phyloP scores from a whole-genome alignment of 2,888 invertebrate genomes.

The Timema podura region DNA sequence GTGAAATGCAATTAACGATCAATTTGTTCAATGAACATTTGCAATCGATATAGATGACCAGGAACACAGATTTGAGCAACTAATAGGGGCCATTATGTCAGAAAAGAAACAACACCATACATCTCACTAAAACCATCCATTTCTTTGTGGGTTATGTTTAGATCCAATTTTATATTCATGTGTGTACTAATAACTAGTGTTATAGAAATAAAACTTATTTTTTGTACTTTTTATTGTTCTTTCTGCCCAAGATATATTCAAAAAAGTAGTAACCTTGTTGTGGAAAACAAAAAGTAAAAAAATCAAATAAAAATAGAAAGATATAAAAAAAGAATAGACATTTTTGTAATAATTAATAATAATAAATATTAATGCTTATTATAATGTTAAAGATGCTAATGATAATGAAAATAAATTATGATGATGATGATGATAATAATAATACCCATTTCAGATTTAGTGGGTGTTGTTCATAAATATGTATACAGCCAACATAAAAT shows the following conservation, averaged over 20 bases:
- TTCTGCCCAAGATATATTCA: not conserved
- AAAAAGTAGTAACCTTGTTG: too few relatives aligned
- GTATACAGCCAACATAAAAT: too few relatives aligned
- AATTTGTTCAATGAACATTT: not conserved
- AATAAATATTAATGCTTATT: too few relatives aligned
- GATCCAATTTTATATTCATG: not conserved
- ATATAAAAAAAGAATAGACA: too few relatives aligned
- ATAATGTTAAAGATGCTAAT: too few relatives aligned
- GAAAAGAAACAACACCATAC: not conserved
- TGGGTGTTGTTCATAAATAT: too few relatives aligned
- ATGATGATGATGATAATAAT: too few relatives aligned
- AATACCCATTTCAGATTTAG: too few relatives aligned
- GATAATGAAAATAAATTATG: too few relatives aligned
- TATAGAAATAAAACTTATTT: not conserved
- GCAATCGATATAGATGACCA: not conserved
- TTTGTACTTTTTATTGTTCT: not conserved
- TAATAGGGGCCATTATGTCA: not conserved
- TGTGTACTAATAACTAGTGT: not conserved
- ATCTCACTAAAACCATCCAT: not conserved
- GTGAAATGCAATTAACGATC: not conserved
- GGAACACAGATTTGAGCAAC: constrained; percentile 8
- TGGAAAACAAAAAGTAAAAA: too few relatives aligned
- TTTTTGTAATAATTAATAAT: too few relatives aligned
- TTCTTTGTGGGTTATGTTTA: not conserved
- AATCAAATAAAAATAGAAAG: too few relatives aligned